These are phyloP conservation scores for Eunapius fragilis DNA, from an alignment of 37 sponge, comb jelly and placozoan genomes.

Conservation along the genomic window DNA sequence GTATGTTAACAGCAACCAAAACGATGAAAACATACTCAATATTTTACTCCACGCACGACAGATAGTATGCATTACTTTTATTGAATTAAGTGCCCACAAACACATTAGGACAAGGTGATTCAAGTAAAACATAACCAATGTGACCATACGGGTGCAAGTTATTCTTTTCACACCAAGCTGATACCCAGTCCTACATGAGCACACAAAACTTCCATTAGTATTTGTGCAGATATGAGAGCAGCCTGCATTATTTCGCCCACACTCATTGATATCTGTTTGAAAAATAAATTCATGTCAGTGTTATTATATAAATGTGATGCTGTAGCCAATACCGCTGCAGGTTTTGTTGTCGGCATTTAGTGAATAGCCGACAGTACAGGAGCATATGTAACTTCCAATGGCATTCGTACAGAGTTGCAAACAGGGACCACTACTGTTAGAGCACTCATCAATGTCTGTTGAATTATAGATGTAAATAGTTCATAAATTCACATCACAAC, in stretches of 20 bases:
- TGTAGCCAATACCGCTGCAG: neutral
- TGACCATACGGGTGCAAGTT: neutral
- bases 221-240: no score
- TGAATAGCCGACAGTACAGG: constrained; percentile 3
- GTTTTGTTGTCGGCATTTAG: neutral
- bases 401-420: constrained; percentile 11
- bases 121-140: neutral
- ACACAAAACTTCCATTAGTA: no score
- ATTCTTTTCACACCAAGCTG: neutral
- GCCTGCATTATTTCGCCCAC: no score
- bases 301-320: no score
- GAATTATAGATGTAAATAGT: neutral
- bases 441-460: constrained; percentile 23
- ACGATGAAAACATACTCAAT: no score
- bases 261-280: no score
- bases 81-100: no score
- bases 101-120: no score
- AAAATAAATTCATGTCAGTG: no score
- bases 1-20: no score
- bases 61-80: no score
- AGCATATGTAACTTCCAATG: constrained; percentile 13
- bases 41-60: no score
- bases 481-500: neutral
- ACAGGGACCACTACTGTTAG: neutral
- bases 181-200: neutral